A percentile compares a stretch with the other conserved stretches of the same genome.
These are phyloP conservation scores for Hyaena hyaena DNA, from an alignment of 2,113 vertebrate genomes.

Conservation along the genomic window DNA sequence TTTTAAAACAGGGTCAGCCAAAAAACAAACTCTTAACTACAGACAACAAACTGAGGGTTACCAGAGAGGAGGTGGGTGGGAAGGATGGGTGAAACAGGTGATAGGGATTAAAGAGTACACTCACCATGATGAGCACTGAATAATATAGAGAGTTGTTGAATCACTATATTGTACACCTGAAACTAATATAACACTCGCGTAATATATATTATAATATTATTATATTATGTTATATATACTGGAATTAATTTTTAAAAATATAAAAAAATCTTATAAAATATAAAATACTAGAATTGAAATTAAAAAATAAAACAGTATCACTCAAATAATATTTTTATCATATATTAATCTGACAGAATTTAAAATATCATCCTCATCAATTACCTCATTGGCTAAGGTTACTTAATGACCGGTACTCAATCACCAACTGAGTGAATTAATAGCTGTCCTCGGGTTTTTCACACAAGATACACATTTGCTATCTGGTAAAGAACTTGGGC, in stretches of 20 bases:
- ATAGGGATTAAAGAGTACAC: not conserved
- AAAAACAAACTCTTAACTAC: not conserved
- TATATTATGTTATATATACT: too few relatives aligned
- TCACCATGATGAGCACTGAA: not conserved
- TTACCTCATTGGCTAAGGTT: constrained; percentile 1
- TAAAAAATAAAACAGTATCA: not conserved
- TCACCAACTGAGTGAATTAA: not conserved
- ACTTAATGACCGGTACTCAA: constrained; percentile 7
- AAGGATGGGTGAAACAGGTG: not conserved
- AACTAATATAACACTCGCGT: not conserved
- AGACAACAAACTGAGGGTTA: not conserved
- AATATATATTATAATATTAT: too few relatives aligned
- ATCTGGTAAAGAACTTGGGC: constrained; percentile 96
- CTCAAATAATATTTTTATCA: constrained; percentile 37
- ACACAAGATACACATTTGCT: constrained; percentile 93
- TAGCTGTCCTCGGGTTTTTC: constrained; percentile 3
- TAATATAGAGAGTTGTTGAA: not conserved
- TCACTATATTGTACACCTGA: not conserved
- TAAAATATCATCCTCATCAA: constrained; percentile 3
- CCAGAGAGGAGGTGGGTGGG: not conserved
- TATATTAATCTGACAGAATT: not conserved
- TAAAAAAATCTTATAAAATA: too few relatives aligned
- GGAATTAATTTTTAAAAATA: too few relatives aligned
- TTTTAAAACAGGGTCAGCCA: constrained; percentile 33
- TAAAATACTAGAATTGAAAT: not conserved